Evolutionary conservation across 2,797 vertebrate genomes (phyloP), one percentile per base, ranked within the genome.

Genomic region (Limosa lapponica): DNA sequence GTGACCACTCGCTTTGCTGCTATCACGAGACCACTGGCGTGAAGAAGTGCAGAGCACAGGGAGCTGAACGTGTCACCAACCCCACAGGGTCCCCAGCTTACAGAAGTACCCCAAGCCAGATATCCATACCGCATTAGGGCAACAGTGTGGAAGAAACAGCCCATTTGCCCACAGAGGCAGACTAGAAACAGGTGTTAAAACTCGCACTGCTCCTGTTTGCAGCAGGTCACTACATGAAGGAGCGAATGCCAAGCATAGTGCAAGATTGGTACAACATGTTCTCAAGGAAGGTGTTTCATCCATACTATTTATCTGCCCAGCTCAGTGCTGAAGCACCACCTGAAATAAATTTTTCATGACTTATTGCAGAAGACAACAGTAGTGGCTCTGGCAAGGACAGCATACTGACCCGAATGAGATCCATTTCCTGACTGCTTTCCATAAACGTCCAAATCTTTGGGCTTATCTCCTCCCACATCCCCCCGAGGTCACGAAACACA

Each of bases 401-500:
- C 23, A 83, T 66, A 97, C 97, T 97, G 48, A 98, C 99, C 98
- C 99, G 98, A 90, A 99, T 92, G 48, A 99, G 95, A 93, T 99
- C 98, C 98, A 99, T 98, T 96, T 99, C 98, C 88, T 98, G 97
- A 80, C 99, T 98, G 79, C 98, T 98, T 97, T 99, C 99, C 98
- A 99, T 98, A 95, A 99, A 99, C 16, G 97, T 97, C 99, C 98
- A 99, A 70, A 99, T 98, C 97, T 99, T 99, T 15, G 99, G 99
- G 90, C 98, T 98, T 96, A 99, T 97, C 94, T 99, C 99, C 73
- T 99, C 98, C 99, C 99, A 99, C 99, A 99, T 99, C 61, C 98
- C 99, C 16, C 99, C 99, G 4, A 99, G 97, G 95, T 99, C 99
- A 94, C 98, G 98, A 95, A 99, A 99, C 72, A 99, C 98, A 75